These are phyloP conservation scores for Ectropis grisescens DNA, from an alignment of 1,140 invertebrate species.

Conservation along the genomic window DNA sequence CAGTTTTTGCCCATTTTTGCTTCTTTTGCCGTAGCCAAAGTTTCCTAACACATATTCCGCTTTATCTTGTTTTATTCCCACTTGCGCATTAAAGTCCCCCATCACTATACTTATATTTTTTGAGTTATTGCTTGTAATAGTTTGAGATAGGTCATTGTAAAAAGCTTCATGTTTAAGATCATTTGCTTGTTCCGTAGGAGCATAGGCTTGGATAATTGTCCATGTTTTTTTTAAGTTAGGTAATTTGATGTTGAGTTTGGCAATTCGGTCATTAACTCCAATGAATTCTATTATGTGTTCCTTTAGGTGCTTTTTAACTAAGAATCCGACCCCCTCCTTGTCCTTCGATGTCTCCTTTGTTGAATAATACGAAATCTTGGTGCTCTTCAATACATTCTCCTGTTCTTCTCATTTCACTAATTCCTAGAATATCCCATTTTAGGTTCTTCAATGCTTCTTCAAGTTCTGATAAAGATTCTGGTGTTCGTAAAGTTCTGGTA, in stretches of 20 bases:
- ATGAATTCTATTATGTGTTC: not conserved
- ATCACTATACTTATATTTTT: not conserved
- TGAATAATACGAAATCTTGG: not conserved
- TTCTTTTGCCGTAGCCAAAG: slow-evolving; percentile 1
- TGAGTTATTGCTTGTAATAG: not conserved
- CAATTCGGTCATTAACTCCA: not conserved
- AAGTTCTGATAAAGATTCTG: slow-evolving; percentile 11
- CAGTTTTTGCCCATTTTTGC: slow-evolving; percentile 1
- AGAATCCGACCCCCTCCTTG: slow-evolving; percentile 1
- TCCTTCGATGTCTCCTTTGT: slow-evolving; percentile 1
- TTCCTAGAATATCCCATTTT: slow-evolving; percentile 14
- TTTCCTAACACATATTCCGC: slow-evolving; percentile 1
- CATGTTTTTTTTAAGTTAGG: not conserved
- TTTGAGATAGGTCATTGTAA: not conserved
- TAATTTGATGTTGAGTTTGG: not conserved
- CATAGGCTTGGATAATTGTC: slow-evolving; percentile 1
- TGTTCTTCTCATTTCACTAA: slow-evolving; percentile 13
- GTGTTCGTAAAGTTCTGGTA: slow-evolving; percentile 9
- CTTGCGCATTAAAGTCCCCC: not conserved
- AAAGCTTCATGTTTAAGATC: not conserved
- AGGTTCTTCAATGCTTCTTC: slow-evolving; percentile 10
- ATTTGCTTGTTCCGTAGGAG: not conserved
- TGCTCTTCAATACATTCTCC: slow-evolving; percentile 4
- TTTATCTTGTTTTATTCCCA: not conserved
- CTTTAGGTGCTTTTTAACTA: slow-evolving; percentile 1